Conservation (phyloP, 2,888 invertebrate species). For the Antitype chi region DNA sequence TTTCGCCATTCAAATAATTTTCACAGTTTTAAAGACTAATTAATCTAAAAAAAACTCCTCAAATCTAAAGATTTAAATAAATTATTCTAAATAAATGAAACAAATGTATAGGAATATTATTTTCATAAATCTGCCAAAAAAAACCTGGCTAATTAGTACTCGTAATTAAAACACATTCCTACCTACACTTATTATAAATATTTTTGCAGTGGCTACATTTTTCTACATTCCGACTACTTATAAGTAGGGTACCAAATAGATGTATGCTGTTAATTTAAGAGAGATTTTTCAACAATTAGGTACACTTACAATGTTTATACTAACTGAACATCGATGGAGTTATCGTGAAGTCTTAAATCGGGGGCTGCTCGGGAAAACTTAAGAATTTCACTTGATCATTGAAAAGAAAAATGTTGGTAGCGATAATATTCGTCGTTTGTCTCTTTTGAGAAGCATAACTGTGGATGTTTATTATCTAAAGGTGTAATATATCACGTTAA, state of each 20-base stretch:
- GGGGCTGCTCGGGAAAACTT: neutral
- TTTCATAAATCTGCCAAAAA: neutral
- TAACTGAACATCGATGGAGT: neutral
- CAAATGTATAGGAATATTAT: slow-evolving; percentile 8
- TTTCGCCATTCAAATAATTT: slow-evolving; percentile 14
- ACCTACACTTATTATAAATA: neutral
- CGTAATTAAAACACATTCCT: neutral
- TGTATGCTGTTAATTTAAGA: neutral
- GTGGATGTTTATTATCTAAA: neutral
- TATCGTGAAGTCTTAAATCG: neutral
- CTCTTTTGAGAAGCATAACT: neutral
- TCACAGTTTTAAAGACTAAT: neutral
- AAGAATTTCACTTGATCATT: neutral
- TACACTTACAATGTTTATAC: neutral
- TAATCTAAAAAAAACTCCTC: slow-evolving; percentile 8
- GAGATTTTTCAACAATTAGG: neutral
- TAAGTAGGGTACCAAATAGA: neutral
- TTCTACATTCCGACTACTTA: neutral
- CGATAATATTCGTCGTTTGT: neutral
- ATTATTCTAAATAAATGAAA: slow-evolving; percentile 6
- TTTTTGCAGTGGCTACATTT: neutral
- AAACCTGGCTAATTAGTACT: slow-evolving; percentile 3
- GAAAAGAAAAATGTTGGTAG: neutral
- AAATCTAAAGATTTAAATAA: neutral
- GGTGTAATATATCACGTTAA: slow-evolving; percentile 35